Percentiles rank a stretch among this genome's conserved stretches.
Evolutionary conservation across 2,888 invertebrate genomes (phyloP).

Genomic region (Lapara coniferarum): DNA sequence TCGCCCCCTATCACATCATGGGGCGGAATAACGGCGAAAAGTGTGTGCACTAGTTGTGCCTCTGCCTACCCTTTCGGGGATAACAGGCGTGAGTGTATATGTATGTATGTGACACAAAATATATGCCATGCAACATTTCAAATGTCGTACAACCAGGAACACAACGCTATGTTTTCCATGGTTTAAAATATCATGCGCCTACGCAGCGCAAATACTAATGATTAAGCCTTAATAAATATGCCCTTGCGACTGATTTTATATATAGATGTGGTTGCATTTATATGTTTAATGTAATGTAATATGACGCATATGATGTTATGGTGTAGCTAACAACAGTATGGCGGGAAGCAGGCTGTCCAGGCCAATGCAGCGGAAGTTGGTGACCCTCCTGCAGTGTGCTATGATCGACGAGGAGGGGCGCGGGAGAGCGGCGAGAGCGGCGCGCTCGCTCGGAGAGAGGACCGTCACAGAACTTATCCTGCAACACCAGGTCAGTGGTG

Average conservation of each 20-base stretch:
- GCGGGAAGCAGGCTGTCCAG: conserved; percentile 85
- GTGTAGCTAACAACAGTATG: conserved; percentile 55
- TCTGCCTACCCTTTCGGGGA: too few relatives aligned
- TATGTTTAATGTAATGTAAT: neutral
- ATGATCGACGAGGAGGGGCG: conserved; percentile 93
- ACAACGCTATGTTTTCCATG: neutral
- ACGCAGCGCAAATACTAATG: neutral
- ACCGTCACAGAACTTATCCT: conserved; percentile 96
- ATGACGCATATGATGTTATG: neutral
- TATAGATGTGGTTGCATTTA: neutral
- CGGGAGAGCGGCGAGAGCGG: conserved; percentile 90
- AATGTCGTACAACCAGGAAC: neutral
- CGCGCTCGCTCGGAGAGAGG: conserved; percentile 96
- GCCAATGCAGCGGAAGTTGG: conserved; percentile 97
- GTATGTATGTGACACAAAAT: too few relatives aligned
- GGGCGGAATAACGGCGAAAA: too few relatives aligned
- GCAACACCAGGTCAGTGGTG: conserved; percentile 87
- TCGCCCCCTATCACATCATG: too few relatives aligned
- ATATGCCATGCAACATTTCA: neutral
- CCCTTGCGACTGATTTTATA: neutral
- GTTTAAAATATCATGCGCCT: neutral
- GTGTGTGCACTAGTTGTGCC: too few relatives aligned
- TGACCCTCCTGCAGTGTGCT: conserved; percentile 96
- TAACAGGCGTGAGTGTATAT: too few relatives aligned
- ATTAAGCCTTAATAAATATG: neutral